A percentile compares a stretch with the other conserved stretches of the same genome.
phyloP scores from a whole-genome alignment of 2,797 vertebrate genomes.

The Epinephelus coioides region DNA sequence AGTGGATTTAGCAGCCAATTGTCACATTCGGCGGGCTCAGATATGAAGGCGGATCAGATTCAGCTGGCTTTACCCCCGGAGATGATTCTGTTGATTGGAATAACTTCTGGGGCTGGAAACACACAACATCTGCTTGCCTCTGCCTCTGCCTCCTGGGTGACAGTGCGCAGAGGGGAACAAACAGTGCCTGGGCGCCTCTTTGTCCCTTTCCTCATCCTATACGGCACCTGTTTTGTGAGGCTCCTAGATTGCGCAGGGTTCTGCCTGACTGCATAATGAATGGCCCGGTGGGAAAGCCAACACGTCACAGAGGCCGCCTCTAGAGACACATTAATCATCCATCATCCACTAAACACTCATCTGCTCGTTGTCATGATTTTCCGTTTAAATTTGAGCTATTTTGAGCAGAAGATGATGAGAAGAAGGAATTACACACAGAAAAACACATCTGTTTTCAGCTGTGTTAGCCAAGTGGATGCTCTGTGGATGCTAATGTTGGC shows the following conservation, averaged over 20 bases:
- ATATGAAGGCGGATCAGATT: slow-evolving; percentile 70
- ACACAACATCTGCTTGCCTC: slow-evolving; percentile 71
- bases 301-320: slow-evolving; percentile 16
- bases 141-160: slow-evolving; percentile 59
- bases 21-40: slow-evolving; percentile 57
- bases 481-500: not conserved
- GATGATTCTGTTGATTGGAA: slow-evolving; percentile 77
- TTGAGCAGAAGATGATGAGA: not conserved
- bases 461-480: not conserved
- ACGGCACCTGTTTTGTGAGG: slow-evolving; percentile 55
- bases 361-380: slow-evolving; percentile 39
- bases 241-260: slow-evolving; percentile 21
- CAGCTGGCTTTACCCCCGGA: slow-evolving; percentile 63
- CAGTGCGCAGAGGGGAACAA: slow-evolving; percentile 59
- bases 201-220: slow-evolving; percentile 41
- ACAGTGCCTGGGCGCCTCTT: slow-evolving; percentile 32
- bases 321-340: slow-evolving; percentile 57
- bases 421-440: not conserved
- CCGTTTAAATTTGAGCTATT: not conserved
- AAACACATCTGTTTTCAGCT: not conserved
- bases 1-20: slow-evolving; percentile 70
- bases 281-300: slow-evolving; percentile 34
- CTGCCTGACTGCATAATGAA: slow-evolving; percentile 29
- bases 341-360: slow-evolving; percentile 43
- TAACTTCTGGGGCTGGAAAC: slow-evolving; percentile 66